A percentile compares a stretch with the other conserved stretches of the same genome.
Evolutionary conservation across 2,113 vertebrate species (phyloP).

Genomic region (Lampris megalopsis): DNA sequence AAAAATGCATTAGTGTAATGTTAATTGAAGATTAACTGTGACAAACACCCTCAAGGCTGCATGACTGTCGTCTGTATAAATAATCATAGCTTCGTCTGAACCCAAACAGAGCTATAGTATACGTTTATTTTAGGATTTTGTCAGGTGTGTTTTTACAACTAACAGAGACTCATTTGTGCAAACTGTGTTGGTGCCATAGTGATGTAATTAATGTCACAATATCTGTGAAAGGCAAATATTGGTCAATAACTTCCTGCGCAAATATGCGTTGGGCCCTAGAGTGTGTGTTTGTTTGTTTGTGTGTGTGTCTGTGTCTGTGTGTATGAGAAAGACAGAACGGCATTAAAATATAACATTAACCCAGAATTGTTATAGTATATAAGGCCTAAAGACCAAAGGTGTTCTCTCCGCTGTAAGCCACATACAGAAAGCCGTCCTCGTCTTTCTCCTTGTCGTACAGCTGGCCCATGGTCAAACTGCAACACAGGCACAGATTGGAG

Average conservation of each 20-base stretch:
- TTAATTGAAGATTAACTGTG: too few relatives aligned
- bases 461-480: conserved; percentile 97
- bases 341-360: conserved; percentile 39
- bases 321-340: neutral
- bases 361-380: conserved; percentile 47
- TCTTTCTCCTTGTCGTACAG: conserved; percentile 98
- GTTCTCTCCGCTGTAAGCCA: conserved; percentile 98
- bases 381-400: conserved; percentile 90
- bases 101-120: neutral
- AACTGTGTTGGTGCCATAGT: conserved; percentile 14
- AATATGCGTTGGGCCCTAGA: conserved; percentile 14
- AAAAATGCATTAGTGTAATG: too few relatives aligned
- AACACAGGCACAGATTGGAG: conserved; percentile 37
- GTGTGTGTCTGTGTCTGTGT: neutral
- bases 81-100: conserved; percentile 8
- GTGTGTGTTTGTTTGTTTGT: conserved; percentile 20
- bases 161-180: neutral
- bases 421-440: conserved; percentile 97
- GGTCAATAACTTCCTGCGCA: conserved; percentile 22
- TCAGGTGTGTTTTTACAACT: neutral
- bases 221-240: conserved; percentile 20
- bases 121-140: neutral
- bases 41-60: neutral
- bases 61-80: conserved; percentile 1
- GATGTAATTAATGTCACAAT: neutral